Evolutionary conservation across 2,797 vertebrate genomes (phyloP).

Genomic region (Labeo calbasu): DNA sequence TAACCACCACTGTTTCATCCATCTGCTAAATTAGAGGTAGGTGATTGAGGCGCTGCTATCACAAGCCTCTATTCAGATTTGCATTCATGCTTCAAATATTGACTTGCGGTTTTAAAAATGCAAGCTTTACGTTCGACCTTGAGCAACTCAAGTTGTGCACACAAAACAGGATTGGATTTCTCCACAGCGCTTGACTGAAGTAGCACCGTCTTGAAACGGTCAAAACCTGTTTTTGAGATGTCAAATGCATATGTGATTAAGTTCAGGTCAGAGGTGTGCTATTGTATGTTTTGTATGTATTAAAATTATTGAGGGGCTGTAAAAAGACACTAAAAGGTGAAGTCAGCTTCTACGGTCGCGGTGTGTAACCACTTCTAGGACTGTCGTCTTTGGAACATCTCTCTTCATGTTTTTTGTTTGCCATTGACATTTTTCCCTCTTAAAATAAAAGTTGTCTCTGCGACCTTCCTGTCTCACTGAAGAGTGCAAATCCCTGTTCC

Average conservation of each 20-base stretch:
- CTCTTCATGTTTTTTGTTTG: conserved; percentile 78
- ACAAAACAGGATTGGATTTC: conserved; percentile 55
- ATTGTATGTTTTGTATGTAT: conserved; percentile 23
- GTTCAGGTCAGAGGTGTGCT: conserved; percentile 46
- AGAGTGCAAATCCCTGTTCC: conserved; percentile 78
- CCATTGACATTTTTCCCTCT: conserved; percentile 71
- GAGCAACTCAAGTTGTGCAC: conserved; percentile 50
- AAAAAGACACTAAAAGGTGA: conserved; percentile 57
- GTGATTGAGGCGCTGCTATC: conserved; percentile 17
- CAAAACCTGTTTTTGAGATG: conserved; percentile 56
- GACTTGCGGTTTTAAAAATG: conserved; percentile 43
- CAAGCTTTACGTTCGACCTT: conserved; percentile 58
- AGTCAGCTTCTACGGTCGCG: conserved; percentile 54
- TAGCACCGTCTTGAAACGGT: conserved; percentile 54
- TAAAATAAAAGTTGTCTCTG: conserved; percentile 80
- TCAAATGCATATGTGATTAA: conserved; percentile 56
- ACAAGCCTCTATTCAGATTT: conserved; percentile 23
- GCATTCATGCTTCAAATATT: conserved; percentile 45
- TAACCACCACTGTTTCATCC: conserved; percentile 17
- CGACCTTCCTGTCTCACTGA: conserved; percentile 79
- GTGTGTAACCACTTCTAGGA: conserved; percentile 70
- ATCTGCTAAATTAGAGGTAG: neutral
- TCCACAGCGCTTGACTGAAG: conserved; percentile 57
- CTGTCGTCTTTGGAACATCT: conserved; percentile 75
- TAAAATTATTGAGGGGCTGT: conserved; percentile 13